Evolutionary conservation across 92 coral and sea anemone genomes (phyloP), one percentile per base, ranked within the genome.

Genomic region (Heteractis magnifica): DNA sequence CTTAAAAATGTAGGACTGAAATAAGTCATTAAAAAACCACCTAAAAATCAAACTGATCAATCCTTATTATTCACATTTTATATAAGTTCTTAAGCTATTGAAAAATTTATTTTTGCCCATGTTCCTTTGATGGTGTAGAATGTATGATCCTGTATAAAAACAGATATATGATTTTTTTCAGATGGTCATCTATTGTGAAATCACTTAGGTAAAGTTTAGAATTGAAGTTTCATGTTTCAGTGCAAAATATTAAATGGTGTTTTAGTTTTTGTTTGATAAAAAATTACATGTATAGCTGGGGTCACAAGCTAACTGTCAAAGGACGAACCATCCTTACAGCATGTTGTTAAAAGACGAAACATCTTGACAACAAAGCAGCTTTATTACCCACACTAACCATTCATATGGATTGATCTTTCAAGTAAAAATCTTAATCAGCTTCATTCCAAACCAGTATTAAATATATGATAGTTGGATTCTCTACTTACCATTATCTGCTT

Each of bases 271-370:
- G 59, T 55, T 55, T 55, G 10, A 55, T 55, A 55, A 55, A 55
- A 55, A 55, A 55, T 55, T 8, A 8, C 14, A 55, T 55, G 3
- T 55, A 55, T 55, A 55, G 59, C 4, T 55, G 14, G 59, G 59
- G 59, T 55, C 44, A 55, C 59, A 55, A 55, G 73, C 49, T n/a
- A 8, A 18, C 73, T 65, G 73, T 23, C 73, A 65, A 65, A 16
- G 73, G 73, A 68, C 10, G 73, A 68, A 23, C 9, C 10, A 68
- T 68, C 73, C 73, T 18, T 18, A 68, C 73, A 68, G 73, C 44
- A 68, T 68, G 73, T 68, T 68, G 73, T 68, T 68, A 68, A 68
- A 68, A 68, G 73, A 68, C 73, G 10, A 68, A 68, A 68, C 73
- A 68, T 68, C 73, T 68, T 68, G 73, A 68, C 73, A 68, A 68